phyloP scores from a whole-genome alignment of 2,113 vertebrate species.

The Ctenodactylus gundi region DNA sequence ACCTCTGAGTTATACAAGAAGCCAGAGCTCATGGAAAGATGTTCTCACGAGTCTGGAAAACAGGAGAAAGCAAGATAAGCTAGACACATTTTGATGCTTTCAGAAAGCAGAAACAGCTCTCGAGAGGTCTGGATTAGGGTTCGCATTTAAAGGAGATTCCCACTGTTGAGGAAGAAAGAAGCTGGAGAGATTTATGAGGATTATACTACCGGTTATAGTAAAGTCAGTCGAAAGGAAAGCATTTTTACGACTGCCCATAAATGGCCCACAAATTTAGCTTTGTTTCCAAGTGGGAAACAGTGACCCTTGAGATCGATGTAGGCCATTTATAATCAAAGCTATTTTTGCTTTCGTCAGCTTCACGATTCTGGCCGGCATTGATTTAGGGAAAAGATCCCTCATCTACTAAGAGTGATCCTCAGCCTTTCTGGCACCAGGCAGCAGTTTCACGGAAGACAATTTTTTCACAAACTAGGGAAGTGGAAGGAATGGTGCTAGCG shows the following conservation, averaged over 20 bases:
- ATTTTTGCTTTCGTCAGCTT: neutral
- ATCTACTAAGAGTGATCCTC: no score
- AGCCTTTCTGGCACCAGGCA: no score
- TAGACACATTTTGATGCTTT: neutral
- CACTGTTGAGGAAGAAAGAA: neutral
- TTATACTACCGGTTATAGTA: neutral
- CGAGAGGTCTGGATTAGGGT: neutral
- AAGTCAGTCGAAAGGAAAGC: neutral
- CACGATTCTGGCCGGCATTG: neutral
- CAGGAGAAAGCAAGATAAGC: neutral
- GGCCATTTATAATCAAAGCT: neutral
- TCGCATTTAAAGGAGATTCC: neutral
- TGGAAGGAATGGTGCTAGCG: no score
- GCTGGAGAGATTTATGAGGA: neutral
- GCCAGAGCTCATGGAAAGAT: neutral
- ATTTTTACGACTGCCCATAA: neutral
- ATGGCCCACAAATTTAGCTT: neutral
- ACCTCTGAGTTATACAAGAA: neutral
- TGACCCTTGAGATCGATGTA: neutral
- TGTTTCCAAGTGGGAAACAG: neutral
- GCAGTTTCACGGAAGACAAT: no score
- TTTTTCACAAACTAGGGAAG: no score
- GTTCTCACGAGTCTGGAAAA: neutral
- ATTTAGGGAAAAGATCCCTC: neutral
- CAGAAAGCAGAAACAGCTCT: neutral